Evolutionary conservation across 1,140 invertebrate genomes (phyloP).

Genomic region (Eciton burchellii): DNA sequence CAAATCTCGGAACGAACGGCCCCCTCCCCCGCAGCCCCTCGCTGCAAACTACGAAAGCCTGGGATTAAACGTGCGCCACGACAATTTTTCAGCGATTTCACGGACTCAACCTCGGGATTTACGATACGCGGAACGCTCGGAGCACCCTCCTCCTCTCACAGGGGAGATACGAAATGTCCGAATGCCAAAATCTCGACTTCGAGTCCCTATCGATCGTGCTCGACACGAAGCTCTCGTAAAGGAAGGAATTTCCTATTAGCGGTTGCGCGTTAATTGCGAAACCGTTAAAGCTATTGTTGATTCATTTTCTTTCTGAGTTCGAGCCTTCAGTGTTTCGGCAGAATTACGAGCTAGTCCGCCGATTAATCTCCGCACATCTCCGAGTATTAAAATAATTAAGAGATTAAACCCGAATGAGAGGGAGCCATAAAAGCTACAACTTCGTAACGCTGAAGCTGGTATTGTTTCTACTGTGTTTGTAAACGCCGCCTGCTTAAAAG

Average conservation of each 20-base stretch:
- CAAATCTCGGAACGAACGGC: constrained; percentile 49
- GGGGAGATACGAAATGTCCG: neutral
- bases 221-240: neutral
- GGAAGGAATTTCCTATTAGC: neutral
- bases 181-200: constrained; percentile 30
- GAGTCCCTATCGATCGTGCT: neutral
- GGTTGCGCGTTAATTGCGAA: neutral
- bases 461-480: constrained; percentile 22
- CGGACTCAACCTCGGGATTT: constrained; percentile 46
- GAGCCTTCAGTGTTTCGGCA: neutral
- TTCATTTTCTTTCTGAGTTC: neutral
- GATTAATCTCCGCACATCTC: too few relatives aligned
- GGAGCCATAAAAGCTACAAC: neutral
- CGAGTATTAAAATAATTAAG: neutral
- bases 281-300: neutral
- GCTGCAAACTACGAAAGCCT: constrained; percentile 25
- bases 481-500: constrained; percentile 6
- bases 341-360: neutral
- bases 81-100: constrained; percentile 67
- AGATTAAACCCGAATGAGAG: neutral
- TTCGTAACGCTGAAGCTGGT: neutral
- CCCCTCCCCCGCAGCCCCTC: constrained; percentile 13
- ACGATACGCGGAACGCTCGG: constrained; percentile 4
- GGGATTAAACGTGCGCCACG: constrained; percentile 60
- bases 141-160: neutral